Base-by-base conservation (phyloP, 1,140 invertebrate genomes). In the Leptinotarsa lineolata region DNA sequence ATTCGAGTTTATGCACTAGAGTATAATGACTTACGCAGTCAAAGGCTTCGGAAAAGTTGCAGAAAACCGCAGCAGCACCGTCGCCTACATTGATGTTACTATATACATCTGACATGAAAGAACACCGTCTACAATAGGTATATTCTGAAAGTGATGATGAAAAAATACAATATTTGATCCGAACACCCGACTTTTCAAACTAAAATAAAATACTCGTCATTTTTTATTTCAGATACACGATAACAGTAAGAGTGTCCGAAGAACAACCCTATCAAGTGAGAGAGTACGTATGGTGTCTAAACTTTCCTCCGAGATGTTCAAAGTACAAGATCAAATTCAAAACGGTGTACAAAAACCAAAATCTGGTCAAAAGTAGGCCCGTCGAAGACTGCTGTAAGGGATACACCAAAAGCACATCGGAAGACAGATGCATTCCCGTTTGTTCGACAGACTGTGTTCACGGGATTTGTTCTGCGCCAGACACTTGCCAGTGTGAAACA, bases 341-440 rank as follows among this genome's bases (percentile, higher is more conserved):
- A 77, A 89, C 89, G 16, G 89, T 93, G 2, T 91, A 89, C 80
- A 92, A 91, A 82, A 92, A 88, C 4, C 85, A 94, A 86, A 90
- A 88, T 3, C 84, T 95, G 74, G 86, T 86, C 8, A 95, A 95
- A 82, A 88, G 89, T 16, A 86, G 90, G 76, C 91, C 93, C 1
- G 91, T 96, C 0, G 90, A 95, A 76, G 91, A 93, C 73, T 98
- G 95, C 81, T 97, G 95, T 81, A 89, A 87, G 74, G 94, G 94
- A 15, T 97, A 94, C 80, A 88, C 89, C 8, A 85, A 89, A 76
- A 91, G 89, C 21, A 85, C 86, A 2, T 78, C 83, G 15, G 89
- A 88, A 21, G 86, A 89, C 70, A 87, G 86, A 58, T 96, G 95
- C 81, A 87, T 92, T 75, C 91, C 96, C 0, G 87, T 95, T 73